Evolutionary conservation across 1,140 invertebrate genomes (phyloP).

Genomic region (Phymastichus coffea): DNA sequence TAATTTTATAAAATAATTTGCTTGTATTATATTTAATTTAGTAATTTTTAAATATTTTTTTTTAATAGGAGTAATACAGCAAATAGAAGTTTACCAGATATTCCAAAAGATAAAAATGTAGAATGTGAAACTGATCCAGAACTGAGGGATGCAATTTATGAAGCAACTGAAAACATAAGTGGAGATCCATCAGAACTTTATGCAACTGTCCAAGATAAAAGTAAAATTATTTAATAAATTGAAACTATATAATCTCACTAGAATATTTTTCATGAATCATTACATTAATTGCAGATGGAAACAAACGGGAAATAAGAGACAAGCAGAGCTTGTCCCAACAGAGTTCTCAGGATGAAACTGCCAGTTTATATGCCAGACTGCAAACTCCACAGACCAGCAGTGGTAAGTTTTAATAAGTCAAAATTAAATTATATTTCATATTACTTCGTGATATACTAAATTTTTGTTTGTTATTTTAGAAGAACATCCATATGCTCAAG

Average conservation of each 20-base stretch:
- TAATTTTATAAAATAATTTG: no score
- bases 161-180: slow-evolving; percentile 47
- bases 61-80: slow-evolving; percentile 53
- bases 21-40: no score
- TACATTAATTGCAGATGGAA: slow-evolving; percentile 31
- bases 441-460: background rate
- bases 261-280: background rate
- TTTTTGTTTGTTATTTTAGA: slow-evolving; percentile 45
- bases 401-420: slow-evolving; percentile 31
- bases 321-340: slow-evolving; percentile 60
- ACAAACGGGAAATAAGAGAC: slow-evolving; percentile 47
- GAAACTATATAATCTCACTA: slow-evolving; percentile 10
- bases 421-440: slow-evolving; percentile 1
- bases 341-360: slow-evolving; percentile 63
- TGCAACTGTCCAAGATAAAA: slow-evolving; percentile 66
- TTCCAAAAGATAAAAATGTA: slow-evolving; percentile 57
- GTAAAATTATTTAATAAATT: slow-evolving; percentile 30
- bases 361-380: slow-evolving; percentile 63
- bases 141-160: slow-evolving; percentile 52
- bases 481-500: slow-evolving; percentile 71
- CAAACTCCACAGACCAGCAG: slow-evolving; percentile 50
- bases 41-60: slow-evolving; percentile 2
- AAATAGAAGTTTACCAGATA: slow-evolving; percentile 67
- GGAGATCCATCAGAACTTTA: slow-evolving; percentile 67
- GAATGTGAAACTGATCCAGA: slow-evolving; percentile 44